Conservation (phyloP, 2,113 vertebrate species). For the Eurystomus gularis region DNA sequence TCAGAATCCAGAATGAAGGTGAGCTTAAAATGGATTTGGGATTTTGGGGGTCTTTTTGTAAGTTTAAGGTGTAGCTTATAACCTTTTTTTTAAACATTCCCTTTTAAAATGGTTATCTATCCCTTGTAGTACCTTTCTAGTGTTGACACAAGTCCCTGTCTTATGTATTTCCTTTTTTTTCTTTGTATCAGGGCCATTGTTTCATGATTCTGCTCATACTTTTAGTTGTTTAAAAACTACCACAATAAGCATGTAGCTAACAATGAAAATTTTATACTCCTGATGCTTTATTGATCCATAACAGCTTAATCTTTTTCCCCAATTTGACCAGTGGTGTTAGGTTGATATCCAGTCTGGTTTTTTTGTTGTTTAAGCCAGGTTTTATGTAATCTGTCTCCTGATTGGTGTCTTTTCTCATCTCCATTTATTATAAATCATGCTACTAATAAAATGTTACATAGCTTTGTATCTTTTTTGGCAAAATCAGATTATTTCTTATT, state of each 20-base stretch:
- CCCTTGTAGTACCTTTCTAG: not conserved
- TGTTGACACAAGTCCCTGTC: fast-evolving
- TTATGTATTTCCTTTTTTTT: not conserved
- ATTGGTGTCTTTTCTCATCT: not conserved
- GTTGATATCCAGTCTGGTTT: not conserved
- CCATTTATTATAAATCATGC: not conserved
- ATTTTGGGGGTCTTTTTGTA: not conserved
- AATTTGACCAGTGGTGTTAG: not conserved
- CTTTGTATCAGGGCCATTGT: not conserved
- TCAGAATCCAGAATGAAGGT: constrained; percentile 77
- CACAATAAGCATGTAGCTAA: not conserved
- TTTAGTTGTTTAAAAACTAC: not conserved
- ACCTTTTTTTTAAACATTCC: not conserved
- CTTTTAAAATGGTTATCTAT: not conserved
- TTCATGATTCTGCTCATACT: not conserved
- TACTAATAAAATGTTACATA: not conserved
- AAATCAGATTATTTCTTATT: not conserved
- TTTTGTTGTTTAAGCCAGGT: not conserved
- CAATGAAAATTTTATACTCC: not conserved
- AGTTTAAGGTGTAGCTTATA: not conserved
- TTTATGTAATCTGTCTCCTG: not conserved
- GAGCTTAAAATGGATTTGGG: constrained; percentile 35
- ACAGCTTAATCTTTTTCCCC: not conserved
- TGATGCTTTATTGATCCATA: not conserved
- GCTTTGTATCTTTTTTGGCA: not conserved